Evolutionary conservation across 2,797 vertebrate species (phyloP), one percentile per base, ranked within the genome.

Genomic region (Squalus acanthias): DNA sequence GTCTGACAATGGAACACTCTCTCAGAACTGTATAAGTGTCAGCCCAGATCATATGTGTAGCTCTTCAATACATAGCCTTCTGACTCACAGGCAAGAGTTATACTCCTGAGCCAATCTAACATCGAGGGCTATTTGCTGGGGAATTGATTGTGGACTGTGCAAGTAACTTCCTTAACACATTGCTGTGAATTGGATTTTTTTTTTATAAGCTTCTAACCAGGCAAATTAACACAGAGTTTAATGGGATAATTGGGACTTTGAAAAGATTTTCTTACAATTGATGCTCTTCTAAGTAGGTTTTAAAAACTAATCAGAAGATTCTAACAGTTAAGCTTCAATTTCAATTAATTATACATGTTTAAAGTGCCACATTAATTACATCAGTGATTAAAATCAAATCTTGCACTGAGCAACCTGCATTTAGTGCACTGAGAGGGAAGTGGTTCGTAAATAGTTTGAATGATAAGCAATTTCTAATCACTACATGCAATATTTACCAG

Each of bases 331-430:
- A 69, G n/a, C 63, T 93, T 93, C 91, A 67, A n/a, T 93, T 93
- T 93, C n/a, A 93, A 69, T 93, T 67, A 67, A 93, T 67, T 93
- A 67, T 93, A 24, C 79, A 85, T n/a, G 91, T 93, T 93, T 93
- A 93, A 93, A 93, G 20, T 10, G 8, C 63, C 63, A 39, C 65
- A 93, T 67, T 93, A 93, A 93, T 93, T 93, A 93, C 91, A 69
- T 69, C 63, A 93, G 91, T 24, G 17, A 93, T 93, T 93, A 93
- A 67, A 67, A 93, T 69, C 63, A n/a, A 93, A 93, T 93, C 89
- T 17, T 46, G 65, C 20, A 69, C 65, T 93, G 20, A 69, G n/a
- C 39, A 93, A 67, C n/a, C 17, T 39, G 63, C 63, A 93, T 69
- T 93, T 69, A 46, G 33, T 67, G 15, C 91, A 69, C 65, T 46